Percentiles rank a stretch among this genome's conserved stretches.
phyloP scores from a whole-genome alignment of 2,113 vertebrate species.

The Chamaetylas fuelleborni region DNA sequence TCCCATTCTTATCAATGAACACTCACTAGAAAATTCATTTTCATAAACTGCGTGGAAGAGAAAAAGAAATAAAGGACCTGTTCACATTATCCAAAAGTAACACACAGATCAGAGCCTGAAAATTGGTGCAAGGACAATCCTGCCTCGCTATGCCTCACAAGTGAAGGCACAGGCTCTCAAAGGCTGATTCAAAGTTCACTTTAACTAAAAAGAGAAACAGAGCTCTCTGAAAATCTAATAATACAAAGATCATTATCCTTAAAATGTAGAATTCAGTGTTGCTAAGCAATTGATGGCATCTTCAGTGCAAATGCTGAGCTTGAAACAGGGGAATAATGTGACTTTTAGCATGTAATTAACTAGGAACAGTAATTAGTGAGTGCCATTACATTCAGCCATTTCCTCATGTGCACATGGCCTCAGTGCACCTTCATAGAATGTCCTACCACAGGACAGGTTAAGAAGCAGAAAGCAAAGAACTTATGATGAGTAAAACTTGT shows the following conservation, averaged over 20 bases:
- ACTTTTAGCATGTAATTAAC: not conserved
- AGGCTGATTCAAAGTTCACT: not conserved
- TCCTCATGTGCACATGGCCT: not conserved
- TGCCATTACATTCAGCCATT: not conserved
- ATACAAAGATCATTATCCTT: not conserved
- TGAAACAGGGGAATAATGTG: not conserved
- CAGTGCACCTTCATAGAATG: not conserved
- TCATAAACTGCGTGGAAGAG: not conserved
- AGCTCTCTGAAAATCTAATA: not conserved
- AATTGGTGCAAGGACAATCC: not conserved
- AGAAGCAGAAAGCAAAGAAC: not conserved
- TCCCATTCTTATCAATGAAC: not conserved
- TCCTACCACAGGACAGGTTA: not conserved
- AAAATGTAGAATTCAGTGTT: not conserved
- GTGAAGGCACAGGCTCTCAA: not conserved
- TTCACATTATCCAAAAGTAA: not conserved
- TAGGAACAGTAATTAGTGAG: not conserved
- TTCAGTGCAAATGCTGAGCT: not conserved
- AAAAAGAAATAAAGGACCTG: not conserved
- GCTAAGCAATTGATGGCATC: slow-evolving; percentile 4
- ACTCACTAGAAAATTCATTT: not conserved
- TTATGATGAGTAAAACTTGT: not conserved
- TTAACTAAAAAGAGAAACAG: not conserved
- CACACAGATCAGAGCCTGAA: not conserved
- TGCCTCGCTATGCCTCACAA: not conserved